Percentiles rank a stretch among this genome's conserved stretches.
Conservation (phyloP, 2,113 vertebrate species). For the Triplophysa tibetana region DNA sequence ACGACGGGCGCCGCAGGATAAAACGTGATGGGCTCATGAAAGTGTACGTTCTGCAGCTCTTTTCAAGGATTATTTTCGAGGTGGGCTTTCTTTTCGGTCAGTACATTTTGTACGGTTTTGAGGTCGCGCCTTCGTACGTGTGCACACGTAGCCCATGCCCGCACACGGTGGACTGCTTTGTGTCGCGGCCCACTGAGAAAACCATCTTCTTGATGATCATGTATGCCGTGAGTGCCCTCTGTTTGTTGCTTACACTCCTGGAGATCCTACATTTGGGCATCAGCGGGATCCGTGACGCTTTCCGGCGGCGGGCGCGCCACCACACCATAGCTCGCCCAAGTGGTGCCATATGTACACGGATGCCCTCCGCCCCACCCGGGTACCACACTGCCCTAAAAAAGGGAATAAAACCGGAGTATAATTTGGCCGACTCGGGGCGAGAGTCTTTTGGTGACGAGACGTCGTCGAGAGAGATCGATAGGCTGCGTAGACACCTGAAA, state of each 20-base stretch:
- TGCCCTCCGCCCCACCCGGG: constrained; percentile 80
- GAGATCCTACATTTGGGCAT: constrained; percentile 86
- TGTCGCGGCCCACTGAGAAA: constrained; percentile 89
- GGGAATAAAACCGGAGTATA: constrained; percentile 69
- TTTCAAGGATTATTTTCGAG: constrained; percentile 81
- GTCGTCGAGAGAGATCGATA: constrained; percentile 69
- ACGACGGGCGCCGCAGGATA: constrained; percentile 83
- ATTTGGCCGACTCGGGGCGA: constrained; percentile 67
- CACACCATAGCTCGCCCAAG: constrained; percentile 59
- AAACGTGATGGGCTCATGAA: constrained; percentile 88
- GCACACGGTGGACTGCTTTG: constrained; percentile 86
- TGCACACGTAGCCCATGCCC: constrained; percentile 86
- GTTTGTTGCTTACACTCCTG: constrained; percentile 82
- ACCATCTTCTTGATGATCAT: constrained; percentile 89
- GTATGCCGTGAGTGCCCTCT: constrained; percentile 84
- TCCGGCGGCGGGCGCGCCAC: constrained; percentile 58
- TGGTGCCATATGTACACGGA: constrained; percentile 72
- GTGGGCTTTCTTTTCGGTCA: constrained; percentile 84
- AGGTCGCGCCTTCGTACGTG: constrained; percentile 80
- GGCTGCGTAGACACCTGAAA: constrained; percentile 72
- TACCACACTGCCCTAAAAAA: constrained; percentile 84
- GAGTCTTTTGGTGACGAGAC: constrained; percentile 74
- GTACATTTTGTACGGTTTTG: constrained; percentile 84
- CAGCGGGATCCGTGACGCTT: constrained; percentile 81
- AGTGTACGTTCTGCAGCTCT: constrained; percentile 83